phyloP scores from a whole-genome alignment of 2,797 vertebrate genomes.

The Antrozous pallidus region DNA sequence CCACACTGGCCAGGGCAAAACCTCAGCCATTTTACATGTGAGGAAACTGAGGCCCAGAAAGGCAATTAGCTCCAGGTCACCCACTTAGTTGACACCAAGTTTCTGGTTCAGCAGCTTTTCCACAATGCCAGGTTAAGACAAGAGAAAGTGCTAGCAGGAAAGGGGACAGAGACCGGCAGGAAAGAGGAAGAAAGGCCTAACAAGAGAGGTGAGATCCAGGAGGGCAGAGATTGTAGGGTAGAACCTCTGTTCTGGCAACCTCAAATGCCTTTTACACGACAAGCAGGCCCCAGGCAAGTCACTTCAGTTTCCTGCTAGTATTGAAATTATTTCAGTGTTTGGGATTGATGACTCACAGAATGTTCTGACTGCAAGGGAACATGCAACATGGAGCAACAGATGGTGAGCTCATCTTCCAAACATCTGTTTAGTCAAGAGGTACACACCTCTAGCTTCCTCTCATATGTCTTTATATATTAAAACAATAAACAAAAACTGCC shows the following conservation, averaged over 20 bases:
- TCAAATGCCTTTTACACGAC: background rate
- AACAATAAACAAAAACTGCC: too few relatives aligned
- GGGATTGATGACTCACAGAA: conserved; percentile 30
- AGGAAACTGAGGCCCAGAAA: background rate
- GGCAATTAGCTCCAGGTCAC: background rate
- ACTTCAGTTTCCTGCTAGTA: background rate
- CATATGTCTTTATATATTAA: too few relatives aligned
- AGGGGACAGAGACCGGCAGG: background rate
- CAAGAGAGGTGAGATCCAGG: background rate
- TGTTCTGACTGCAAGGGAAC: background rate
- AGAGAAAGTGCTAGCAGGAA: background rate
- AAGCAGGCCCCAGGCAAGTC: background rate
- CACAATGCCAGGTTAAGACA: background rate
- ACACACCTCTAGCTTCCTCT: background rate
- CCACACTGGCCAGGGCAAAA: background rate
- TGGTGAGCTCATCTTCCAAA: background rate
- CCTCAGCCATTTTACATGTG: background rate
- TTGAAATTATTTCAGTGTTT: background rate
- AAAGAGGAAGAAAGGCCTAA: background rate
- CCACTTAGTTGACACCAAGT: background rate
- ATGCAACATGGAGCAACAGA: background rate
- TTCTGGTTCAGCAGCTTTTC: background rate
- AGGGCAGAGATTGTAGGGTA: background rate
- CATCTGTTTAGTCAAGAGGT: background rate
- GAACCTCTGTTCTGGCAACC: background rate